phyloP scores from a whole-genome alignment of 2,113 vertebrate genomes.

The Oxyruncus cristatus region DNA sequence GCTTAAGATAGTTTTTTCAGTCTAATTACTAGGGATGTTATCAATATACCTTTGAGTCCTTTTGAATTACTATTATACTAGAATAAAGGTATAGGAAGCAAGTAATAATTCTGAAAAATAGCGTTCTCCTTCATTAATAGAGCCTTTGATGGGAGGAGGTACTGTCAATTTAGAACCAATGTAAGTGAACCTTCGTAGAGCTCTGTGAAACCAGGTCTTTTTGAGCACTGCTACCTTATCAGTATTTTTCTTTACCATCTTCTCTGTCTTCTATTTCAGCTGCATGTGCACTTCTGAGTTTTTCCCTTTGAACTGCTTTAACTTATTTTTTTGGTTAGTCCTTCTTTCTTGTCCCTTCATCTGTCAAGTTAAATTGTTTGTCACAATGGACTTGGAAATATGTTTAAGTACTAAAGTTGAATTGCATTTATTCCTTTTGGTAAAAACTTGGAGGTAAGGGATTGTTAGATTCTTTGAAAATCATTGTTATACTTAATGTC shows the following conservation, averaged over 20 bases:
- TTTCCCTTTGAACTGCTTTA: background rate
- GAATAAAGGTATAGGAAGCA: background rate
- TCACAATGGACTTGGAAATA: background rate
- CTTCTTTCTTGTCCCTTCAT: background rate
- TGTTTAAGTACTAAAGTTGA: background rate
- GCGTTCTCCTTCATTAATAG: background rate
- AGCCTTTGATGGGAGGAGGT: background rate
- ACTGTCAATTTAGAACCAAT: background rate
- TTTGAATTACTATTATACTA: background rate
- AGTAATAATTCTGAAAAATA: background rate
- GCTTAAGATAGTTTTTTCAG: background rate
- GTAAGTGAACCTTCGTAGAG: background rate
- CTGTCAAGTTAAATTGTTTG: background rate
- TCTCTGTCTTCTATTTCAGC: background rate
- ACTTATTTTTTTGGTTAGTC: background rate
- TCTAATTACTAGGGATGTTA: background rate
- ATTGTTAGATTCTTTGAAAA: background rate
- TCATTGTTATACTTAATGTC: background rate
- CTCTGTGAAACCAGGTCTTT: background rate
- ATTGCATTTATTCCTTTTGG: background rate
- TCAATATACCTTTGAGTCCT: background rate
- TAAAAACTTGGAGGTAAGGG: background rate
- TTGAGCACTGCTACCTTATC: background rate
- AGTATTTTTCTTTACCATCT: background rate
- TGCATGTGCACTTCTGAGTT: background rate